Evolutionary conservation across 2,888 invertebrate species (phyloP), one percentile per base, ranked within the genome.

Genomic region (Carcina quercana): DNA sequence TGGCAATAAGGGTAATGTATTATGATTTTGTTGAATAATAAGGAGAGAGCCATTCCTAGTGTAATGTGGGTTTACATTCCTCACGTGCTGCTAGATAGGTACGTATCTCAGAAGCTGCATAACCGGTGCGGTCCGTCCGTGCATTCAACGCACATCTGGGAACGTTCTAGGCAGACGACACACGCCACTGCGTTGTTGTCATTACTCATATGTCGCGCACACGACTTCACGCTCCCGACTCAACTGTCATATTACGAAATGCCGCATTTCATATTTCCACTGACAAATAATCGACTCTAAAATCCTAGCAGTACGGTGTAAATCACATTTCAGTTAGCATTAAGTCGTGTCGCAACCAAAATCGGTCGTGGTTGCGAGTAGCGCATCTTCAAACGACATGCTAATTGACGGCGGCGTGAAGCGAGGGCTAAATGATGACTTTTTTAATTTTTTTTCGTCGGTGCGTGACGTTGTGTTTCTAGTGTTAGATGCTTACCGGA

Each of bases 171-270:
- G 40, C 50, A 67, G 70, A 69, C 66, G 28, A 19, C 65, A 67
- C 60, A 69, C 70, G 67, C 60, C 63, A 56, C 60, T 67, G 66
- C 70, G 68, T 68, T 78, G 75, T 79, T 78, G 76, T 74, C 79
- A 82, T 82, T 80, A 82, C 75, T 83, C 80, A 80, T 80, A 61
- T 75, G 78, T 76, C 80, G 69, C 61, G 68, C 64, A 72, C 74
- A 76, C 73, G 69, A 72, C 74, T 73, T 64, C 65, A 63, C 68
- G 62, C 62, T 64, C 53, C 61, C 59, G 58, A 55, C 53, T n/a
- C 47, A 46, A 53, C 55, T 51, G 50, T 64, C 56, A 54, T 49
- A 50, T 53, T 52, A 55, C 58, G 57, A 60, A 71, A 69, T 55
- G 63, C 42, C 63, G 59, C 59, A 70, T 62, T 57, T 59, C 48